These are phyloP conservation scores for Dioctria rufipes DNA, from an alignment of 2,888 invertebrate genomes.

Conservation along the genomic window DNA sequence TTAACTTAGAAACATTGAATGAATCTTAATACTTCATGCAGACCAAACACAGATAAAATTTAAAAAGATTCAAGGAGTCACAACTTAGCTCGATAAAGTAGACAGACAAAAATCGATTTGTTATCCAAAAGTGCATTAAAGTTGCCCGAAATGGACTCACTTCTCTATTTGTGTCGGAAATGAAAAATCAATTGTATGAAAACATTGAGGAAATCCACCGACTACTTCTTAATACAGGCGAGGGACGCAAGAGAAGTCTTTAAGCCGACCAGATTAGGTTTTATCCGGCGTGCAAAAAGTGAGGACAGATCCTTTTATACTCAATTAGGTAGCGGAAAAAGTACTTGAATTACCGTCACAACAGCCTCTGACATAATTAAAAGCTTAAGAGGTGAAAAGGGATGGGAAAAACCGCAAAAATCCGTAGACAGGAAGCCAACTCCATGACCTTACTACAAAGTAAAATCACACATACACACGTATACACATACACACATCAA, in stretches of 20 bases:
- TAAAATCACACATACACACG: neutral
- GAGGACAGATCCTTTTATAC: constrained; percentile 44
- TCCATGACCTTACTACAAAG: neutral
- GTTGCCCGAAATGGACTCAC: too few species aligned
- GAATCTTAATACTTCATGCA: too few species aligned
- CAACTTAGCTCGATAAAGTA: too few species aligned
- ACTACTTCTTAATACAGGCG: neutral
- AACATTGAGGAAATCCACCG: constrained; percentile 10
- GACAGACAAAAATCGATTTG: too few species aligned
- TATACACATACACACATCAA: neutral
- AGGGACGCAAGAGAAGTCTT: neutral
- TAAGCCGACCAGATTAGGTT: constrained; percentile 21
- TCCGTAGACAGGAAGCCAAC: constrained; percentile 38
- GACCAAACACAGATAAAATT: too few species aligned
- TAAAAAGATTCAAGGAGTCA: too few species aligned
- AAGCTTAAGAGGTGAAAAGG: constrained; percentile 42
- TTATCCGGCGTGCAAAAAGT: constrained; percentile 35
- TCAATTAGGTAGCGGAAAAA: constrained; percentile 48
- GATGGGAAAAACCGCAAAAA: constrained; percentile 45
- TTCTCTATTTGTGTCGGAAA: too few species aligned
- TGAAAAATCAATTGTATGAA: constrained; percentile 20
- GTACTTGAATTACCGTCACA: constrained; percentile 49
- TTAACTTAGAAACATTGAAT: too few species aligned
- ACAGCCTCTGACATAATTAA: constrained; percentile 50
- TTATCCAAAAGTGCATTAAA: too few species aligned